Percentiles rank a stretch among this genome's conserved stretches.
These are phyloP conservation scores for Ostrea edulis DNA, from an alignment of 1,140 invertebrate species.

Conservation along the genomic window DNA sequence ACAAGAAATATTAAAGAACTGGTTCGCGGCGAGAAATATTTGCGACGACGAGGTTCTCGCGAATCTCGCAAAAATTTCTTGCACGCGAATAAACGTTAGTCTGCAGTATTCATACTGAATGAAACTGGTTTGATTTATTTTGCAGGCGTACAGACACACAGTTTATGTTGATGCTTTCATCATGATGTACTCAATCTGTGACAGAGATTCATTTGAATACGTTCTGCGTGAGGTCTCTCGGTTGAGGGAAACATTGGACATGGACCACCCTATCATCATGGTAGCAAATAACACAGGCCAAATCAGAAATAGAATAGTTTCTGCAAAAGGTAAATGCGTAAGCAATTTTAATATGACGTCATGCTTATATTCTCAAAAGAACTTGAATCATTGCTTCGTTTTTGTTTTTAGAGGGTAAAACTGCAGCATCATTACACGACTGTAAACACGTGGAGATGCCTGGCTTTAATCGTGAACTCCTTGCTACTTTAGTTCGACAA, in stretches of 20 bases:
- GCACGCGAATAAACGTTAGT: too few relatives aligned
- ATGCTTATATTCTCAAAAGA: neutral
- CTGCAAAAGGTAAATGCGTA: slow-evolving; percentile 59
- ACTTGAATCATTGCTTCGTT: neutral
- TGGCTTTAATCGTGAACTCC: neutral
- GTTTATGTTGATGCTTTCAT: slow-evolving; percentile 88
- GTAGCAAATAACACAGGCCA: slow-evolving; percentile 97
- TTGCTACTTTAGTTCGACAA: neutral
- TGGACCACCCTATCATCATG: slow-evolving; percentile 78
- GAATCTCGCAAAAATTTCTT: neutral
- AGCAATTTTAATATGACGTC: neutral
- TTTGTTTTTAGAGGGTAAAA: neutral
- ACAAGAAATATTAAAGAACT: too few relatives aligned
- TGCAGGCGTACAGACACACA: slow-evolving; percentile 43
- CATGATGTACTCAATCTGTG: slow-evolving; percentile 93
- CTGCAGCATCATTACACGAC: neutral
- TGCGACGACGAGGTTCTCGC: neutral
- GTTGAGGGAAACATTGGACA: slow-evolving; percentile 55
- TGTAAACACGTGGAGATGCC: neutral
- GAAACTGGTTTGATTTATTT: neutral
- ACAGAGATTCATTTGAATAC: slow-evolving; percentile 83
- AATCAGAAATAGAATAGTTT: slow-evolving; percentile 89
- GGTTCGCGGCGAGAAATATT: neutral
- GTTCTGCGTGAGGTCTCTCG: slow-evolving; percentile 61
- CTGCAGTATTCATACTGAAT: neutral